Conservation (phyloP, 2,113 vertebrate genomes). For the Scomber japonicus region DNA sequence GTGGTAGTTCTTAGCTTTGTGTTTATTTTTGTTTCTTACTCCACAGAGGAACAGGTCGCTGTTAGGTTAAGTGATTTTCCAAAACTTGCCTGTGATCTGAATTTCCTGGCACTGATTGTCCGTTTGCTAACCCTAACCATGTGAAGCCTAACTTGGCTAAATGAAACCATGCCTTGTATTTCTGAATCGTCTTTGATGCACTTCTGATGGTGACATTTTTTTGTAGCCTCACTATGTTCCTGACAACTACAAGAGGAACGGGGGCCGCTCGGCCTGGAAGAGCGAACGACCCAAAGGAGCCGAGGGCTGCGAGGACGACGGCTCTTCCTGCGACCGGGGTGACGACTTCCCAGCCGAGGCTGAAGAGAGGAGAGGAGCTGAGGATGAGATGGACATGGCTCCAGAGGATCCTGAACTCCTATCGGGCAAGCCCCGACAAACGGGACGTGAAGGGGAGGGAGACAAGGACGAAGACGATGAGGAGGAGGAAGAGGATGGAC, state of each 20-base stretch:
- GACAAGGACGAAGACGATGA: slow-evolving; percentile 76
- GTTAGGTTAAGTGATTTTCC: too few relatives aligned
- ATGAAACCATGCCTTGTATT: not conserved
- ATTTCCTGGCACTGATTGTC: not conserved
- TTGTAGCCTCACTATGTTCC: slow-evolving; percentile 97
- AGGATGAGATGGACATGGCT: slow-evolving; percentile 69
- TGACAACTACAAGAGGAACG: slow-evolving; percentile 98
- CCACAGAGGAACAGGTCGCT: too few relatives aligned
- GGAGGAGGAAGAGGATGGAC: slow-evolving; percentile 80
- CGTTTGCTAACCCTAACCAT: not conserved
- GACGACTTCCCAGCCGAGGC: slow-evolving; percentile 71
- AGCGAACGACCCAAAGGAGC: slow-evolving; percentile 90
- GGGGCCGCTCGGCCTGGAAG: slow-evolving; percentile 97
- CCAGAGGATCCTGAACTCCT: slow-evolving; percentile 64
- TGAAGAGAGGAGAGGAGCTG: slow-evolving; percentile 64
- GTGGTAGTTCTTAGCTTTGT: not conserved
- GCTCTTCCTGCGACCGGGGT: slow-evolving; percentile 73
- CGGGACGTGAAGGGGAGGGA: slow-evolving; percentile 79
- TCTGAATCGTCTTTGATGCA: not conserved
- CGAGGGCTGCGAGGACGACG: slow-evolving; percentile 79
- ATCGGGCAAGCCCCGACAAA: slow-evolving; percentile 51
- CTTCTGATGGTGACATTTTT: slow-evolving; percentile 31
- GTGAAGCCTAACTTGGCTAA: not conserved
- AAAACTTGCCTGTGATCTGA: too few relatives aligned
- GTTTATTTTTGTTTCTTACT: not conserved